A percentile compares a stretch with the other conserved stretches of the same genome.
Conservation (phyloP, 1,140 invertebrate genomes). For the Drosophila ananassae region DNA sequence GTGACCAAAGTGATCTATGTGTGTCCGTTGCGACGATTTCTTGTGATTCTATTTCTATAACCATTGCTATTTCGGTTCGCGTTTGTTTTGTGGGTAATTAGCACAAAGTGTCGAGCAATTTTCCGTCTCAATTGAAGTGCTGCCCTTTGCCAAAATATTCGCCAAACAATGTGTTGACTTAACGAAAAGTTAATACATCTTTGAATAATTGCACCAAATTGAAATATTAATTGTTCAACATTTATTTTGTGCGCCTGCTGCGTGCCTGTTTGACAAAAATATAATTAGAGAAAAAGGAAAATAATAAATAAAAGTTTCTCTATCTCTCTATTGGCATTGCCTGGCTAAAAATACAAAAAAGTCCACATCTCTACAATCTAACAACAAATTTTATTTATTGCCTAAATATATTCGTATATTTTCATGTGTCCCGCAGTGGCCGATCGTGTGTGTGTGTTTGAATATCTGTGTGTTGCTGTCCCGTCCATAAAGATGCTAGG, state of each 20-base stretch:
- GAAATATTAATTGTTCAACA: constrained; percentile 74
- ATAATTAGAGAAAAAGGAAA: constrained; percentile 14
- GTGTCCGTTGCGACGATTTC: constrained; percentile 12
- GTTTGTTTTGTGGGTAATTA: constrained; percentile 55
- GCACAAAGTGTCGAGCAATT: constrained; percentile 67
- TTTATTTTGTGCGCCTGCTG: constrained; percentile 54
- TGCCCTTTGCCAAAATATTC: constrained; percentile 61
- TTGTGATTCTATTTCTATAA: constrained; percentile 26
- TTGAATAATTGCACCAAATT: constrained; percentile 71
- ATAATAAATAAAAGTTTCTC: constrained; percentile 68
- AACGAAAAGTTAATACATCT: constrained; percentile 71
- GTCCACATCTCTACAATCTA: constrained; percentile 58
- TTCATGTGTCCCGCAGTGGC: constrained; percentile 24
- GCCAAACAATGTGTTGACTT: constrained; percentile 41
- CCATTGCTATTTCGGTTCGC: constrained; percentile 30
- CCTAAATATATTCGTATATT: constrained; percentile 61
- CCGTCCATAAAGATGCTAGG: constrained; percentile 49
- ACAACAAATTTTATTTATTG: constrained; percentile 82
- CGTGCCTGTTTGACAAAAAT: constrained; percentile 17
- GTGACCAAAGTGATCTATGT: constrained; percentile 51
- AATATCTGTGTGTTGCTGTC: constrained; percentile 32
- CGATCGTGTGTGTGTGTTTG: constrained; percentile 14
- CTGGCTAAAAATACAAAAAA: constrained; percentile 79
- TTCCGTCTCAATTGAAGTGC: constrained; percentile 60
- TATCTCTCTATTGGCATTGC: constrained; percentile 68